Evolutionary conservation across 2,113 vertebrate genomes (phyloP), one percentile per base, ranked within the genome.

Genomic region (Apaloderma vittatum): DNA sequence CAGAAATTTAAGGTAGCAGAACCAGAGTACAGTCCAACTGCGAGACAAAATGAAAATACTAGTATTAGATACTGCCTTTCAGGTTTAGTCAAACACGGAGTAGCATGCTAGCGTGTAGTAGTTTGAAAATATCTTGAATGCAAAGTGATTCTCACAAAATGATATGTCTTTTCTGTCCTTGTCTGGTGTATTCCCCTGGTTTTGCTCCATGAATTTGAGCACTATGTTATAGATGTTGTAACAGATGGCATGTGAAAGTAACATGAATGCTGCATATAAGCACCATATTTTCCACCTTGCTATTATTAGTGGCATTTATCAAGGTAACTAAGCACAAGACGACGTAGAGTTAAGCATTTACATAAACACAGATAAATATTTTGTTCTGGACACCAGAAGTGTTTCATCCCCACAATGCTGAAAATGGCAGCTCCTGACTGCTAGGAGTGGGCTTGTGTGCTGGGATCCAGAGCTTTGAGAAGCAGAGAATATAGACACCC

Each of bases 31-130:
- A 63, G 17, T 43, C 12, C 32, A 90, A 90, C 79, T 2, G 1
- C 63, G 70, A 90, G 58, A 62, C 24, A 90, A 79, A 93, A 87
- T 51, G 58, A 93, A 93, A 93, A 81, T 75, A n/a, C 36, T 45
- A 48, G 36, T 68, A 57, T 87, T 72, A 75, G n/a, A 54, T 26
- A 9, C 3, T 73, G 27, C 0, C 2, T 83, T 90, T 90, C 63
- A 52, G 71, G 52, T 34, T 94, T 59, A 94, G 78, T 90, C 89
- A 90, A 65, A 63, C 30, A 37, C n/a, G 58, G 48, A 30, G 13
- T 20, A 61, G 40, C 2, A 5, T 2, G 21, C 18, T 61, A 86
- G 24, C 15, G 57, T 84, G 76, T 14, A 65, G 32, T 23, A 70
- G 27, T 54, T 82, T 43, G 30, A 89, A 89, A 91, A 40, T 21